Evolutionary conservation across 2,113 vertebrate genomes (phyloP), one percentile per base, ranked within the genome.

Genomic region (Centropus bengalensis): DNA sequence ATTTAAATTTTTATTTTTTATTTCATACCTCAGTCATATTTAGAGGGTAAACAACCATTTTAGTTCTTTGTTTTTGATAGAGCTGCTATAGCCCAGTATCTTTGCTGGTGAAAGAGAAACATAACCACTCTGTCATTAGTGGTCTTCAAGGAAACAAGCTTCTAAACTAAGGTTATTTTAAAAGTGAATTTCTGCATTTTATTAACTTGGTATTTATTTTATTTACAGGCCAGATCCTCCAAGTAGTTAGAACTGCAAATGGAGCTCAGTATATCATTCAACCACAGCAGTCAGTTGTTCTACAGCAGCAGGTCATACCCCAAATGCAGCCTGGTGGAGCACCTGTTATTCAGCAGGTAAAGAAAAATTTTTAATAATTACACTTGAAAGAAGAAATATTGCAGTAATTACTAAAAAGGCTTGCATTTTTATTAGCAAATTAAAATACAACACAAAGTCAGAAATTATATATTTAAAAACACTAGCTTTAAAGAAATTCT

Each of bases 301-400:
- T 99, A 59, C 99, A 99, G 97, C 99, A 99, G 91, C 99, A 99
- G 77, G 98, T 99, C 67, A 98, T 99, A 94, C 98, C 98, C 8
- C 98, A 99, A 87, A 99, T 99, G 99, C 99, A 99, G 93, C 98
- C 99, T 33, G 99, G 99, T 11, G 99, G 98, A 21, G 98, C 99
- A 20, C 99, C 99, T 13, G 99, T 99, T 89, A 99, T 99, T 96
- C 99, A 99, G 90, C 99, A 99, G 99, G 99, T 99, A 98, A 97
- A 54, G 62, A 51, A 86, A 49, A 55, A 12, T 28, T 32, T 59
- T 51, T 0, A 58, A 17, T 85, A 44, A 27, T 4, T 44, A 21
- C 10, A 15, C 28, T 24, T 69, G 33, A 24, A 73, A 86, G 14
- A 51, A 83, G 84, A 77, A 49, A 0, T 4, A 10, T 20, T 5